Evolutionary conservation across 2,113 vertebrate genomes (phyloP), one percentile per base, ranked within the genome.

Genomic region (Calyptomena viridis): DNA sequence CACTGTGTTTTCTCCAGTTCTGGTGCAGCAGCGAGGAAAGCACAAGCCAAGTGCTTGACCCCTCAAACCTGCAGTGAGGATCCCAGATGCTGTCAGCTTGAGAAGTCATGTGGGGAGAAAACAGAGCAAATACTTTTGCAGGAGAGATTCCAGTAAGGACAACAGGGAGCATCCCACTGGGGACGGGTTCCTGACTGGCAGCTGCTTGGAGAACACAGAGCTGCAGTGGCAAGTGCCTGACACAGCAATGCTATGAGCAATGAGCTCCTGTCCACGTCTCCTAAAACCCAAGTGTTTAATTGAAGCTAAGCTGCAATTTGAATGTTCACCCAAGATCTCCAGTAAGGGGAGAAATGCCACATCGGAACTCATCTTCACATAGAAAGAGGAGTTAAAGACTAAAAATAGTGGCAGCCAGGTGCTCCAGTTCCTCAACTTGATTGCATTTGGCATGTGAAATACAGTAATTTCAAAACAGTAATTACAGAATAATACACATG

Each of bases 401-500:
- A 94, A 78, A 94, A 95, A 94, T 88, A 96, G 86, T 44, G 81
- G 56, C 73, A 90, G 86, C 52, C 94, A 95, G 93, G 95, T 96
- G 73, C 89, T 91, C 74, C 42, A 52, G 77, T 60, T 92, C 84
- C 84, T 95, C 89, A 78, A 27, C 11, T 74, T 84, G 86, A 96
- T 87, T 93, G 58, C 83, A 93, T 91, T 91, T 95, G 81, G 80
- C 94, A 94, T 92, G 40, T 87, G 91, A 96, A 94, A 96, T 81
- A 84, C 3, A 92, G 24, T 50, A 92, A 60, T 80, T 72, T 91
- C 91, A 94, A 96, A 96, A 93, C 73, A 95, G 93, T 94, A 93
- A 96, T 97, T 94, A 96, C 31, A 89, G 93, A 93, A 95, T 84
- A 97, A 94, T 81, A 30, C 28, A 9, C 74, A 67, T 16, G 31